Percentiles rank a stretch among this genome's conserved stretches.
phyloP scores from a whole-genome alignment of 2,888 invertebrate genomes.

The Lochmaea capreae region DNA sequence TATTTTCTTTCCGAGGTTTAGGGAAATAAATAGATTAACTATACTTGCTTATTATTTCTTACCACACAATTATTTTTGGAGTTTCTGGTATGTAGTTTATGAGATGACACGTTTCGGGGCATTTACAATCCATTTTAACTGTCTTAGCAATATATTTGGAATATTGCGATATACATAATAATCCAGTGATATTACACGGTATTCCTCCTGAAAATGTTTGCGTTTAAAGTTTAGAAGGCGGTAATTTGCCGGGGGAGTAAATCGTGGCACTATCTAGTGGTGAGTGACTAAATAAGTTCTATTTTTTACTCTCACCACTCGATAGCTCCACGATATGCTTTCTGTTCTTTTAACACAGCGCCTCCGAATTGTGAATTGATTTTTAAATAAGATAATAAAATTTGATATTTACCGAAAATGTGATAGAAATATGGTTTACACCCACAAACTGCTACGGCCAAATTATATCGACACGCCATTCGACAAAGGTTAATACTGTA shows the following conservation, averaged over 20 bases:
- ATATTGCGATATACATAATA: conserved; percentile 67
- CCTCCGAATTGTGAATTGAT: background rate
- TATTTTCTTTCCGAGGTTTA: too few relatives aligned
- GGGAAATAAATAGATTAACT: too few relatives aligned
- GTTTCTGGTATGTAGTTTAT: conserved; percentile 63
- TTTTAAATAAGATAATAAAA: background rate
- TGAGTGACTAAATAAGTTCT: too few relatives aligned
- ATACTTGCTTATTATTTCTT: conserved; percentile 32
- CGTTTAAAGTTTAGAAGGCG: too few relatives aligned
- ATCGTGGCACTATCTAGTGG: too few relatives aligned
- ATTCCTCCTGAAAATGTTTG: conserved; percentile 63
- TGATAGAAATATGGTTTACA: conserved; percentile 74
- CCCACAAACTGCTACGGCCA: conserved; percentile 68
- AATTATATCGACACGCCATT: conserved; percentile 68
- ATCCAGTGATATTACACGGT: conserved; percentile 67
- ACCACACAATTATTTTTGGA: conserved; percentile 64
- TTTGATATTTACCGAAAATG: conserved; percentile 65
- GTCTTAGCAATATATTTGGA: conserved; percentile 60
- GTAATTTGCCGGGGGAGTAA: too few relatives aligned
- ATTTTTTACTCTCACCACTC: too few relatives aligned
- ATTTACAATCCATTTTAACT: conserved; percentile 61
- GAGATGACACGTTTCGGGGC: conserved; percentile 66
- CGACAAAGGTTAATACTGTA: conserved; percentile 72
- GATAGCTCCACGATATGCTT: too few relatives aligned
- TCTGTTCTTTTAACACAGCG: too few relatives aligned